These are phyloP conservation scores for Amblyraja radiata DNA, from an alignment of 2,797 vertebrate species.

Conservation along the genomic window DNA sequence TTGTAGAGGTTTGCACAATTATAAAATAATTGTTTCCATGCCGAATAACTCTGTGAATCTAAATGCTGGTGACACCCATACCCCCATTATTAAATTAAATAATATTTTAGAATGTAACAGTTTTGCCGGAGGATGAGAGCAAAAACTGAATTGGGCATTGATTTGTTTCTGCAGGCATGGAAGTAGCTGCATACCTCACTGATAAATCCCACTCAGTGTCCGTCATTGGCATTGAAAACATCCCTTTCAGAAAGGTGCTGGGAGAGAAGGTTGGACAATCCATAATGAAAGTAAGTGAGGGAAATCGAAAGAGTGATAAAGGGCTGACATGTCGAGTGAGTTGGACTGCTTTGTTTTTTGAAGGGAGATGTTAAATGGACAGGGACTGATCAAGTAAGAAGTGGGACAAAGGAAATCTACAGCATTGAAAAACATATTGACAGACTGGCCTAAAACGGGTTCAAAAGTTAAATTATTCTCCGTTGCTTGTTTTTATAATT, in stretches of 20 bases:
- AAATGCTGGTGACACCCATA: no score
- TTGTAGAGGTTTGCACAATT: no score
- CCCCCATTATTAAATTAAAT: no score
- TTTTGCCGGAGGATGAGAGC: not conserved
- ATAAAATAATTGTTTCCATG: no score
- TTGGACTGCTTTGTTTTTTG: not conserved
- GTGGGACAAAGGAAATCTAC: not conserved
- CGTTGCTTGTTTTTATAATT: not conserved
- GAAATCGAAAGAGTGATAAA: not conserved
- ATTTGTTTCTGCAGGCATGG: slow-evolving; percentile 72
- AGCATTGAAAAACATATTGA: not conserved
- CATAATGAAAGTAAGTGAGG: slow-evolving; percentile 79
- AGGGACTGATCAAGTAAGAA: not conserved
- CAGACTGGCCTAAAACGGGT: not conserved
- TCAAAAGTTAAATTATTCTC: not conserved
- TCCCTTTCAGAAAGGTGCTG: slow-evolving; percentile 83
- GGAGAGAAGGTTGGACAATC: slow-evolving; percentile 87
- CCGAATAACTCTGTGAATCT: no score
- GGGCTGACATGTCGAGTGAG: not conserved
- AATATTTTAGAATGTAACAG: not conserved
- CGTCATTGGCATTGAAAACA: slow-evolving; percentile 81
- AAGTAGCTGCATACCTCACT: slow-evolving; percentile 83
- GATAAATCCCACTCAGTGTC: slow-evolving; percentile 96
- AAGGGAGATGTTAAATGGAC: not conserved
- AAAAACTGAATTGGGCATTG: not conserved